phyloP scores from a whole-genome alignment of 1,140 invertebrate species.

The Drosophila nannoptera region DNA sequence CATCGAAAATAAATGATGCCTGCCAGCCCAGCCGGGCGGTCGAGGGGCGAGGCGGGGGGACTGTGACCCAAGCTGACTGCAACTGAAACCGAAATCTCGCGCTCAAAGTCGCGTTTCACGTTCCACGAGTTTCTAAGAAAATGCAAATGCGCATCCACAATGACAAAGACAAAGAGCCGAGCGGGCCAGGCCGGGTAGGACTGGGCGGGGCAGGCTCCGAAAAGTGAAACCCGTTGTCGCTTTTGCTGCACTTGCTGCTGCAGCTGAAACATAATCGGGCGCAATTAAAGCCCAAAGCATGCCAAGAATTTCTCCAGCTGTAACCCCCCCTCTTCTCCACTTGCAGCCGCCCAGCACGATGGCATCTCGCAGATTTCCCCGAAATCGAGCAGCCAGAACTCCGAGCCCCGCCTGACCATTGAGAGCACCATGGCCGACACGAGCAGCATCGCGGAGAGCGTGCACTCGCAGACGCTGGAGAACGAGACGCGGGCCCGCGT shows the following conservation, averaged over 20 bases:
- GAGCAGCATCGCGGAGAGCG: constrained; percentile 29
- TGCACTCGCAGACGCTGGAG: constrained; percentile 23
- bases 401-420: constrained; percentile 36
- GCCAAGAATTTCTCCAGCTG: constrained; percentile 28
- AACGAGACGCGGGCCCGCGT: constrained; percentile 67
- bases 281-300: constrained; percentile 27
- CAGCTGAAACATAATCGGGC: constrained; percentile 33
- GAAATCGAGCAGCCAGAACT: constrained; percentile 62
- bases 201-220: constrained; percentile 14
- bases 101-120: background rate
- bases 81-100: constrained; percentile 36
- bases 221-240: constrained; percentile 64
- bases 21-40: constrained; percentile 22
- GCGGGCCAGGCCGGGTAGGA: too few relatives aligned
- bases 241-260: constrained; percentile 15
- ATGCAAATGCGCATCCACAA: constrained; percentile 57
- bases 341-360: constrained; percentile 66
- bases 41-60: constrained; percentile 13
- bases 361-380: constrained; percentile 76
- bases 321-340: background rate
- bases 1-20: constrained; percentile 74
- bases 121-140: constrained; percentile 43
- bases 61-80: constrained; percentile 32
- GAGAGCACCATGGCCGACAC: constrained; percentile 65
- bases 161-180: constrained; percentile 45